These are phyloP conservation scores for Oligia fasciuncula DNA, from an alignment of 2,888 invertebrate species.

Conservation along the genomic window DNA sequence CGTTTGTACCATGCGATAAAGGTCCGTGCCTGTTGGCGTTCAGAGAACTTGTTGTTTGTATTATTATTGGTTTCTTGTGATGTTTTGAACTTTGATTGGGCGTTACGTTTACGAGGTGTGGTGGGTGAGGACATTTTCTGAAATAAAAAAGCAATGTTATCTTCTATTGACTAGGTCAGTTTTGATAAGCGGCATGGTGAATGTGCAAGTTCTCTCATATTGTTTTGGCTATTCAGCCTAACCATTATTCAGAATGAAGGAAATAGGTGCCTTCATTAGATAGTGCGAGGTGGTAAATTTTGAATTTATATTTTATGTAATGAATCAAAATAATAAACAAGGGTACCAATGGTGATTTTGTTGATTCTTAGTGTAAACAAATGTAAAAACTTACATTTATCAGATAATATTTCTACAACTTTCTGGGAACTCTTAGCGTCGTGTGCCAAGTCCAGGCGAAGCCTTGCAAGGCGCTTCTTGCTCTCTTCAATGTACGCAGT, in stretches of 20 bases:
- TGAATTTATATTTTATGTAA: not conserved
- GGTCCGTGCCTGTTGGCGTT: slow-evolving; percentile 80
- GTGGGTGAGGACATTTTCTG: slow-evolving; percentile 80
- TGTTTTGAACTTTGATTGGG: slow-evolving; percentile 65
- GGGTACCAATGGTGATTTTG: not conserved
- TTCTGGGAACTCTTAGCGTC: slow-evolving; percentile 80
- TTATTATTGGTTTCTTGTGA: slow-evolving; percentile 76
- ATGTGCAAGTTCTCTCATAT: not conserved
- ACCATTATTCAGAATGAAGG: not conserved
- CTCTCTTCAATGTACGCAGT: slow-evolving; percentile 85
- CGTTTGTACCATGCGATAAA: slow-evolving; percentile 87
- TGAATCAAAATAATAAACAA: not conserved
- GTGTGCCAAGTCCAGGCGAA: slow-evolving; percentile 80
- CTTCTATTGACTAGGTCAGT: not conserved
- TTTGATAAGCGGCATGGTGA: not conserved
- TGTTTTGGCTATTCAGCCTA: slow-evolving; percentile 1
- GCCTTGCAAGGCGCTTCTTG: slow-evolving; percentile 78
- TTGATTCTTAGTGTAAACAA: slow-evolving; percentile 13
- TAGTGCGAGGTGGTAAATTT: not conserved
- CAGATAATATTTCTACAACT: slow-evolving; percentile 82
- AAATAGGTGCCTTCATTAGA: too few species aligned
- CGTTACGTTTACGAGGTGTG: slow-evolving; percentile 69
- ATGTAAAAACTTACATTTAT: slow-evolving; percentile 78
- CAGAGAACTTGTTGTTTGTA: slow-evolving; percentile 69
- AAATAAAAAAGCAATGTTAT: slow-evolving; percentile 34